These are phyloP conservation scores for Apocheima hispidaria DNA, from an alignment of 2,888 invertebrate genomes.

Conservation along the genomic window DNA sequence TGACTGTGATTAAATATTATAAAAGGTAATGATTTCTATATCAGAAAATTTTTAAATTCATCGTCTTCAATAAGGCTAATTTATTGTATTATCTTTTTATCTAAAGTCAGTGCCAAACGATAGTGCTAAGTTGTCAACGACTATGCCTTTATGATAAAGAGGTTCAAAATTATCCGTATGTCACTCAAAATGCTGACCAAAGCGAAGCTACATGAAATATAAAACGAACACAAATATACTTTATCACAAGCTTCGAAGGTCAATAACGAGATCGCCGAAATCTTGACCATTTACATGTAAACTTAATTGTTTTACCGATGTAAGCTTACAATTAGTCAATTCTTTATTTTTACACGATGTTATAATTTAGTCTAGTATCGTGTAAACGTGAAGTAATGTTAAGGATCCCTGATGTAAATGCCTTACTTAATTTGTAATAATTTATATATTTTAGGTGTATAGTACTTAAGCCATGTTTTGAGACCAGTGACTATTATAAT, in stretches of 20 bases:
- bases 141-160: slow-evolving; percentile 76
- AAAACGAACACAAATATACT: slow-evolving; percentile 42
- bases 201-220: slow-evolving; percentile 64
- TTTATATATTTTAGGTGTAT: slow-evolving; percentile 87
- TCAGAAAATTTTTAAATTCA: slow-evolving; percentile 64
- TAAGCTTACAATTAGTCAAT: slow-evolving; percentile 86
- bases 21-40: slow-evolving; percentile 72
- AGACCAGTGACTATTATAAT: slow-evolving; percentile 86
- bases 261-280: slow-evolving; percentile 80
- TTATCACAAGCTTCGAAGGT: slow-evolving; percentile 71
- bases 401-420: slow-evolving; percentile 85
- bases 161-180: slow-evolving; percentile 71
- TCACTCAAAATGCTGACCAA: slow-evolving; percentile 72
- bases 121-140: slow-evolving; percentile 83
- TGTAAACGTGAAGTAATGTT: slow-evolving; percentile 80
- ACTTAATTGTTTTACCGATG: slow-evolving; percentile 83
- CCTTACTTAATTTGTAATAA: slow-evolving; percentile 87
- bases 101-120: slow-evolving; percentile 80
- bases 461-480: slow-evolving; percentile 86
- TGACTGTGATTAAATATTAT: slow-evolving; percentile 84
- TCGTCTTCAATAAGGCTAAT: slow-evolving; percentile 71
- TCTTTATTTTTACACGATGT: slow-evolving; percentile 83
- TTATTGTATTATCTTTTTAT: slow-evolving; percentile 69
- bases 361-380: slow-evolving; percentile 76
- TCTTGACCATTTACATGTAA: slow-evolving; percentile 84